These are phyloP conservation scores for Stegostoma tigrinum DNA, from an alignment of 2,113 vertebrate genomes.

Conservation along the genomic window DNA sequence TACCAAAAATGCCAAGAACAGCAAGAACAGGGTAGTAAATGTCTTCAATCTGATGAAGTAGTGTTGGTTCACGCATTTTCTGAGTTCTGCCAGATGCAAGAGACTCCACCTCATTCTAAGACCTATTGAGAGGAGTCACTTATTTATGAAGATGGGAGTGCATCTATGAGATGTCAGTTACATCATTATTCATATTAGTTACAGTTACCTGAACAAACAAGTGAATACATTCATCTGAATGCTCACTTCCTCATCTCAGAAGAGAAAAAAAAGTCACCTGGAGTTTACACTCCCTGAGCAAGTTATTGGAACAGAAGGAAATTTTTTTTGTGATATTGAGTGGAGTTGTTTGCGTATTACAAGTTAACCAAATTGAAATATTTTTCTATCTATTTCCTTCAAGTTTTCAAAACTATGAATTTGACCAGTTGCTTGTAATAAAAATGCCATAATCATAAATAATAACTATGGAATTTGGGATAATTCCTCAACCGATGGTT, in stretches of 20 bases:
- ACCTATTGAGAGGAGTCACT: neutral
- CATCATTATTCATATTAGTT: neutral
- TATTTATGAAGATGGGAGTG: neutral
- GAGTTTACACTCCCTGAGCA: neutral
- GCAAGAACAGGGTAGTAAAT: neutral
- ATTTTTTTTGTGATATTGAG: no score
- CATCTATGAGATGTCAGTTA: neutral
- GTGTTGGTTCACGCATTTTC: neutral
- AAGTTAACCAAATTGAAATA: no score
- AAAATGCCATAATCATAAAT: no score
- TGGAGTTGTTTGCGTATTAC: no score
- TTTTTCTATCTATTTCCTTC: no score
- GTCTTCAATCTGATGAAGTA: neutral
- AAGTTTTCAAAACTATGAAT: no score
- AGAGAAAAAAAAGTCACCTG: neutral
- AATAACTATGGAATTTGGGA: no score
- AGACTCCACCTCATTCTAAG: neutral
- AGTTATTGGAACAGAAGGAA: no score
- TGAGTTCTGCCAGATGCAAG: neutral
- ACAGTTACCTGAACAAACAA: neutral
- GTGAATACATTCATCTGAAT: neutral
- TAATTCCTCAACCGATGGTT: no score
- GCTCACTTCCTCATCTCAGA: no score
- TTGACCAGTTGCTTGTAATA: no score
- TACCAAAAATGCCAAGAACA: neutral